Conservation (phyloP, 2,888 invertebrate genomes). For the Polymixis flavicincta region DNA sequence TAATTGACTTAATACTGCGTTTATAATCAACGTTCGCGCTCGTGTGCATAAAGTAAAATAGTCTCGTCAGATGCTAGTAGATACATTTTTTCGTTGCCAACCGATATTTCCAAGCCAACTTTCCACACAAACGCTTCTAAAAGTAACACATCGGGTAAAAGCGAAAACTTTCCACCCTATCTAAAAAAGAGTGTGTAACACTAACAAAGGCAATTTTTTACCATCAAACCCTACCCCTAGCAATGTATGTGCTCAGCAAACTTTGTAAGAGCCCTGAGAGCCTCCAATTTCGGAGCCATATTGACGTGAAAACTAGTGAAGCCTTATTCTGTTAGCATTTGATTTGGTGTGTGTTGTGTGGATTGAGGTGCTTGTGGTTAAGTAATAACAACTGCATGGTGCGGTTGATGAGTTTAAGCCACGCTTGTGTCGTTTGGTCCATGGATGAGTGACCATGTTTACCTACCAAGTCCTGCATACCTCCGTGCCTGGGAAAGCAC, state of each 20-base stretch:
- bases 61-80: background rate
- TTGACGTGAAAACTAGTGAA: constrained; percentile 10
- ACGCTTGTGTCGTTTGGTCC: background rate
- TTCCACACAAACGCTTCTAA: no score
- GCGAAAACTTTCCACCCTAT: constrained; percentile 2
- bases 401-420: background rate
- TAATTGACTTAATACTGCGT: no score
- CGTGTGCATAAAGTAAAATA: background rate
- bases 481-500: background rate
- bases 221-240: constrained; percentile 7
- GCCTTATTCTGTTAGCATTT: constrained; percentile 1
- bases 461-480: background rate
- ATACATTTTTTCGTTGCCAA: background rate
- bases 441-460: background rate
- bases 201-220: constrained; percentile 31
- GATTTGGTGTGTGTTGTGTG: background rate
- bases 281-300: constrained; percentile 21
- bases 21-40: no score
- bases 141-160: constrained; percentile 14
- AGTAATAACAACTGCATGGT: background rate
- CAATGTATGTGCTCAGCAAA: constrained; percentile 37
- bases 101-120: background rate
- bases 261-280: constrained; percentile 6
- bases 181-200: background rate
- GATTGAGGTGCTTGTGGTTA: no score